These are phyloP conservation scores for Tachysurus vachellii DNA, from an alignment of 2,113 vertebrate species.

Conservation along the genomic window DNA sequence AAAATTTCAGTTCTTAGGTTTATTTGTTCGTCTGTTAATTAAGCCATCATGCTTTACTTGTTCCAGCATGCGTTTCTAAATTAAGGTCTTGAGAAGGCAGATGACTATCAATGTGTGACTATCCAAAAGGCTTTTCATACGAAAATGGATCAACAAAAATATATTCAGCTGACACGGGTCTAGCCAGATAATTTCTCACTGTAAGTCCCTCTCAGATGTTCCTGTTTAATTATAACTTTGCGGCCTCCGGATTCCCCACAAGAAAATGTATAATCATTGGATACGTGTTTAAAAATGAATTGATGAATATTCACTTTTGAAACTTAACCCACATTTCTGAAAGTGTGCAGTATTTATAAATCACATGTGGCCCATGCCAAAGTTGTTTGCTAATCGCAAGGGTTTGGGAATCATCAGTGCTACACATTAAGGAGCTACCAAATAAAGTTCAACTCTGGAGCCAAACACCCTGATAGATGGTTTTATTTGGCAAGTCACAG, in stretches of 20 bases:
- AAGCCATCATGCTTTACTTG: background rate
- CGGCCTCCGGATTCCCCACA: background rate
- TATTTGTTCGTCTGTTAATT: conserved; percentile 8
- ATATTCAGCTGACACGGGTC: conserved; percentile 49
- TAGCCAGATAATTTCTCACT: conserved; percentile 49
- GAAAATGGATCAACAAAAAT: conserved; percentile 46
- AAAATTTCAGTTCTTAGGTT: background rate
- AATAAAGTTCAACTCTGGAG: conserved; percentile 49
- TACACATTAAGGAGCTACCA: conserved; percentile 48
- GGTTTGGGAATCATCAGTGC: conserved; percentile 44
- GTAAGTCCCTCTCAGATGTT: conserved; percentile 46
- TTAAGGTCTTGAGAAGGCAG: conserved; percentile 32
- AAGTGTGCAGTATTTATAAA: conserved; percentile 48
- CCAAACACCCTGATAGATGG: conserved; percentile 40
- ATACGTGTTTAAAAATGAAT: conserved; percentile 49
- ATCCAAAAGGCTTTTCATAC: conserved; percentile 31
- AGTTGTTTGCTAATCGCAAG: conserved; percentile 28
- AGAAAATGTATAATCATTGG: conserved; percentile 26
- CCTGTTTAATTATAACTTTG: conserved; percentile 52
- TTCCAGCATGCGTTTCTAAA: conserved; percentile 16
- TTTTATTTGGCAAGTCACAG: conserved; percentile 50
- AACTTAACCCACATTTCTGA: conserved; percentile 46
- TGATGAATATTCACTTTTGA: conserved; percentile 48
- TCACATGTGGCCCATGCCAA: conserved; percentile 38
- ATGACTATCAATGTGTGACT: conserved; percentile 6